Base-by-base conservation (phyloP, 2,113 vertebrate genomes). In the Notarius lentiginosus region DNA sequence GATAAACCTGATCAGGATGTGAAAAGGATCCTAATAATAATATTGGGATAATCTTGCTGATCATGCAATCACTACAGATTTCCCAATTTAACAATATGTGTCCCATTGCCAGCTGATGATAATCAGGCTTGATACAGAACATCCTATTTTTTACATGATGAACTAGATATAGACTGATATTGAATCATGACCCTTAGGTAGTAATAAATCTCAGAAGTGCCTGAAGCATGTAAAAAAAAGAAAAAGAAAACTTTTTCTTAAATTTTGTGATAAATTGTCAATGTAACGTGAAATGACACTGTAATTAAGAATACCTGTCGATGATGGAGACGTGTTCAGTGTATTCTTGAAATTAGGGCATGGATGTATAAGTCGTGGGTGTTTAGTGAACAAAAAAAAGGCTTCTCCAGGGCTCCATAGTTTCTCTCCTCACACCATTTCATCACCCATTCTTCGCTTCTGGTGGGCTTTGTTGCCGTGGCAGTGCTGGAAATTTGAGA, bases 351-450 rank as follows among this genome's bases (percentile, higher is more conserved):
- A 55, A 53, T n/a, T 4, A 53, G 17, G 63, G 63, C 70, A 73
- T 11, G 11, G 0, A 34, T 24, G 5, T 18, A 58, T 11, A 61
- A 61, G 18, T 61, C 7, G 8, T 22, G n/a, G 34, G 11, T 51
- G 11, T 51, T 51, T 49, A 75, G 18, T 20, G 20, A 75, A 22
- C 72, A 41, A 75, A 47, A 51, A 51, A 1, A 75, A 41, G 27
- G 24, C 10, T 11, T 34, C 47, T 24, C 2, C 73, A 22, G 22
- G 24, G 4, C 24, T 79, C 49, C 24, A 68, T 77, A 77, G 83
- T 72, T 63, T 63, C 70, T 77, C 84, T 79, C 17, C 58, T 85
- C 61, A 85, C 58, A 85, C 75, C 27, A 51, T 75, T 63, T 56
- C 65, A 73, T 41, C 51, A 55, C 47, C 58, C 84, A 61, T 84